Base-by-base conservation (phyloP, 2,888 invertebrate genomes). In the Mimas tiliae region DNA sequence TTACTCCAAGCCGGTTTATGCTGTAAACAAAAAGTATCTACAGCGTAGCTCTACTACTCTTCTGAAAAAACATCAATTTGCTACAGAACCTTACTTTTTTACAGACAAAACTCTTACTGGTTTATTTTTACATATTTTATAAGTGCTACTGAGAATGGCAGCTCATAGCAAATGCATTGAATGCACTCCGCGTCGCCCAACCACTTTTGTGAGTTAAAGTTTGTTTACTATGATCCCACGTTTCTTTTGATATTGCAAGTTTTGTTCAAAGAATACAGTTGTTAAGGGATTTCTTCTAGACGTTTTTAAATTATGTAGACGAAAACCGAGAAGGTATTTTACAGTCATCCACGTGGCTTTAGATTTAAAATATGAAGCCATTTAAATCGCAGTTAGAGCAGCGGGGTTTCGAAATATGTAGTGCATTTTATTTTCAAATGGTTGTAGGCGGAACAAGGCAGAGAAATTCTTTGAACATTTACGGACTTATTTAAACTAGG, bases 101-200 rank as follows among this genome's bases (percentile, higher is more conserved):
- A 14, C 7, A 55, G 3, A 19, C 7, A 14, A 21, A 55, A 38
- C 48, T 65, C 33, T 1, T 1, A 21, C 65, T 65, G 19, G 27
- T 19, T 55, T 42, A 65, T 38, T 48, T 65, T 48, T 47, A 19
- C 48, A 74, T 73, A 74, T 85, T 83, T 85, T 84, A 85, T 81
- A 86, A 81, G 76, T 52, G 68, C 69, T 51, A 65, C 69, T 65
- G 68, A 55, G 27, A 69, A 66, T 62, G 67, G 65, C 65, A 67
- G 52, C 67, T 73, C 66, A 58, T 75, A 71, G 70, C 66, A 70
- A 76, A 74, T 78, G 69, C 78, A 80, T 74, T 80, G 70, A 67
- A 73, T 66, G 68, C 70, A 62, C 70, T 58, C 63, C 58, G 21
- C 67, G 63, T n/a, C 64, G 62, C 53, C 65, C 63, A 19, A 65